A percentile compares a stretch with the other conserved stretches of the same genome.
Conservation (phyloP, 2,113 vertebrate species). For the Anolis sagrei region DNA sequence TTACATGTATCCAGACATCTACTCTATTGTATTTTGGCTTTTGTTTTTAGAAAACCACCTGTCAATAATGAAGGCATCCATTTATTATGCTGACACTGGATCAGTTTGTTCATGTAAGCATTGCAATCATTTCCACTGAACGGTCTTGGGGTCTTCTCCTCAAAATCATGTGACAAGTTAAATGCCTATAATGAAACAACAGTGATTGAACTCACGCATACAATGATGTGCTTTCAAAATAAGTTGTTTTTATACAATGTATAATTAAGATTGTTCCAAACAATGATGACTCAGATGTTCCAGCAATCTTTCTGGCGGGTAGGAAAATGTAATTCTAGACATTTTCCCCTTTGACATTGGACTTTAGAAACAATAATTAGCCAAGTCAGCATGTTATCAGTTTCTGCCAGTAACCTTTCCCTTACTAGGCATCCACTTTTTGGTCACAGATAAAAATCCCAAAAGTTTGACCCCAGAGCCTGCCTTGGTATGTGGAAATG, state of each 20-base stretch:
- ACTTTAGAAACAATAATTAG: constrained; percentile 78
- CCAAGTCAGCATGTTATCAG: constrained; percentile 68
- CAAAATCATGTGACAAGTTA: constrained; percentile 32
- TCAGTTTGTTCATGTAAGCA: not conserved
- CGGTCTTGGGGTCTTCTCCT: constrained; percentile 9
- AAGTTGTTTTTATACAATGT: constrained; percentile 22
- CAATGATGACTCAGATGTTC: constrained; percentile 81
- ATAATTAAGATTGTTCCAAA: constrained; percentile 67
- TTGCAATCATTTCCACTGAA: not conserved
- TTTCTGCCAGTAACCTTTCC: constrained; percentile 23
- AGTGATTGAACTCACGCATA: constrained; percentile 38
- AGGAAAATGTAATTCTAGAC: constrained; percentile 71
- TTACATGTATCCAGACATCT: not conserved
- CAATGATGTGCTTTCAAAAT: not conserved
- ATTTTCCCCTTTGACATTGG: constrained; percentile 78
- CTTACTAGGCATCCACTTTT: constrained; percentile 20
- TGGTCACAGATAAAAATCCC: constrained; percentile 36
- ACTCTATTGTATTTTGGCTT: not conserved
- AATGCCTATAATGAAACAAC: not conserved
- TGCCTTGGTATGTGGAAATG: constrained; percentile 8
- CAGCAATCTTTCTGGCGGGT: constrained; percentile 66
- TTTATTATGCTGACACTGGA: not conserved
- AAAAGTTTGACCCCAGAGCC: constrained; percentile 11
- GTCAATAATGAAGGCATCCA: not conserved
- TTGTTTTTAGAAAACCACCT: not conserved